phyloP scores from a whole-genome alignment of 2,797 vertebrate genomes.

The Zenarchopterus dispar region DNA sequence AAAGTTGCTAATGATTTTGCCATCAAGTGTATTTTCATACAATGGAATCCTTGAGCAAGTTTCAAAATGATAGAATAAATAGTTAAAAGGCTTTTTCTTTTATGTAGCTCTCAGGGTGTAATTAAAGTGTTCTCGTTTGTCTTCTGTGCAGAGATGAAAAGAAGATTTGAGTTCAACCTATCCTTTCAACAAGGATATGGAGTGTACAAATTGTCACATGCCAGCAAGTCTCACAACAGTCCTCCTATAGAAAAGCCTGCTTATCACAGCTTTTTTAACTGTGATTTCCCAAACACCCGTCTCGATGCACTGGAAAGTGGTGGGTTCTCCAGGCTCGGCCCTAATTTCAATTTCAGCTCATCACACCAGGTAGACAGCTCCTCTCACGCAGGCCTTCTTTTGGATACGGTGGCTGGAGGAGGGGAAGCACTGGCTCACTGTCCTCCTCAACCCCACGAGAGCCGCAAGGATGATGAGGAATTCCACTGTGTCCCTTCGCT shows the following conservation, averaged over 20 bases:
- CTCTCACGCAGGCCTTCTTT: slow-evolving; percentile 63
- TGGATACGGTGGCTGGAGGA: slow-evolving; percentile 62
- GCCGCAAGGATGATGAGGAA: slow-evolving; percentile 50
- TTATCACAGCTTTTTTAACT: slow-evolving; percentile 82
- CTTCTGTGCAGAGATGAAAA: slow-evolving; percentile 83
- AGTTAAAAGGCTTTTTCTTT: background rate
- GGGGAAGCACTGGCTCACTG: slow-evolving; percentile 53
- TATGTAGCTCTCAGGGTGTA: background rate
- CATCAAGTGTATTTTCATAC: background rate
- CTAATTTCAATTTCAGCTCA: slow-evolving; percentile 84
- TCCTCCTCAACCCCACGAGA: slow-evolving; percentile 49
- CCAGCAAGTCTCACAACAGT: slow-evolving; percentile 69
- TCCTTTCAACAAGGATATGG: slow-evolving; percentile 92
- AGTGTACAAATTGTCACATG: slow-evolving; percentile 89
- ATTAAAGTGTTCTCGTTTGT: background rate
- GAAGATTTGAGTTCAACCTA: slow-evolving; percentile 91
- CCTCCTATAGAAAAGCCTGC: slow-evolving; percentile 76
- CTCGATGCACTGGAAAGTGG: slow-evolving; percentile 66
- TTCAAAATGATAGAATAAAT: background rate
- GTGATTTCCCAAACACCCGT: slow-evolving; percentile 65
- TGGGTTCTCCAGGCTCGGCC: slow-evolving; percentile 56
- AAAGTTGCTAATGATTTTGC: background rate
- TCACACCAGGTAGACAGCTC: slow-evolving; percentile 76
- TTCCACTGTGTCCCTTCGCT: slow-evolving; percentile 61
- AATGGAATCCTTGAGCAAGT: background rate